Percentiles rank a stretch among this genome's conserved stretches.
phyloP scores from a whole-genome alignment of 2,113 vertebrate species.

The Phaetusa simplex region DNA sequence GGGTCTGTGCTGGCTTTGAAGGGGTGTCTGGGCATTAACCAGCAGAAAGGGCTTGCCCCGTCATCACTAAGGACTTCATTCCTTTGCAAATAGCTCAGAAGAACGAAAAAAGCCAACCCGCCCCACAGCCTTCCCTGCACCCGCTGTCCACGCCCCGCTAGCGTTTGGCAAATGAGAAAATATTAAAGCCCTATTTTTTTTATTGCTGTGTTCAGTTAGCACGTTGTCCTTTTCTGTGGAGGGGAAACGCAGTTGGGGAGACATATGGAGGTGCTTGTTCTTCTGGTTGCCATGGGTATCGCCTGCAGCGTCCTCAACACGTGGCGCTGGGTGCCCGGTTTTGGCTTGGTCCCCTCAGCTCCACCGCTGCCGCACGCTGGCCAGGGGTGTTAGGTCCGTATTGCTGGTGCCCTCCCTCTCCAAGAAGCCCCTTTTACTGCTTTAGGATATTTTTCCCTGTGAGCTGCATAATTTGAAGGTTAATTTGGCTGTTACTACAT shows the following conservation, averaged over 20 bases:
- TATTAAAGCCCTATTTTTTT: background rate
- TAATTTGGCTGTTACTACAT: background rate
- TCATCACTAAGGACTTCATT: background rate
- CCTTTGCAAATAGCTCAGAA: background rate
- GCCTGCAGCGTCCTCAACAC: background rate
- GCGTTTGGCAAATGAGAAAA: constrained; percentile 34
- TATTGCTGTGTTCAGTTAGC: background rate
- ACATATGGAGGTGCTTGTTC: constrained; percentile 59
- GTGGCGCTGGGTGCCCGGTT: background rate
- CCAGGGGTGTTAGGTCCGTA: background rate
- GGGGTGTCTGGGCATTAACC: background rate
- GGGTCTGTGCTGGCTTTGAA: background rate
- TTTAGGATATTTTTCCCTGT: background rate
- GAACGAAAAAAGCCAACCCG: background rate
- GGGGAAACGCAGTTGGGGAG: constrained; percentile 21
- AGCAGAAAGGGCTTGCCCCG: background rate
- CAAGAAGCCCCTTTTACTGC: background rate
- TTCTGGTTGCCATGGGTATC: constrained; percentile 61
- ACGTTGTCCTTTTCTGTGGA: constrained; percentile 54
- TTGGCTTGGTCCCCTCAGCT: background rate
- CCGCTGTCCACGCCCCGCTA: background rate
- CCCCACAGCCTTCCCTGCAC: background rate
- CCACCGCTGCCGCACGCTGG: background rate
- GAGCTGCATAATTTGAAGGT: background rate
- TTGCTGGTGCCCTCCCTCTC: background rate